These are phyloP conservation scores for Zootoca vivipara DNA, from an alignment of 2,113 vertebrate species.

Conservation along the genomic window DNA sequence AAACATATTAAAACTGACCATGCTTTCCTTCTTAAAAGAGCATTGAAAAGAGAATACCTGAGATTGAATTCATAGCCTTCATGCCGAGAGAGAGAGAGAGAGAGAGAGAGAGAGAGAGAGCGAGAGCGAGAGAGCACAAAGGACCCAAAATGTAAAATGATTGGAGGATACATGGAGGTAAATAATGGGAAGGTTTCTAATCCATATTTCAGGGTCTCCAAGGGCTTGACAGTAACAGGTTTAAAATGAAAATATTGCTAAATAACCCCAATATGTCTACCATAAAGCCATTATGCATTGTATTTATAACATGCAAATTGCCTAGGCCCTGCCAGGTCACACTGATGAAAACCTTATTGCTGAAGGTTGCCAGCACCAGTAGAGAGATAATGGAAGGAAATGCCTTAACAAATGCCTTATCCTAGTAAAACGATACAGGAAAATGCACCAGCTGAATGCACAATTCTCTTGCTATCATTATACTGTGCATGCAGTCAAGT, in stretches of 20 bases:
- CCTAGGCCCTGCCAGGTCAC: background rate
- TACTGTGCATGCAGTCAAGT: conserved; percentile 33
- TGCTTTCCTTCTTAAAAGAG: background rate
- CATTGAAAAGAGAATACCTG: background rate
- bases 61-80: background rate
- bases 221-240: background rate
- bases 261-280: background rate
- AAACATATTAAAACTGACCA: background rate
- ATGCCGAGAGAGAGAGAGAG: background rate
- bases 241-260: background rate
- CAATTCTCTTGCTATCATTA: conserved; percentile 41
- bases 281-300: background rate
- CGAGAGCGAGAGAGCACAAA: too few species aligned
- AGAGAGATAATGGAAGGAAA: background rate
- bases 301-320: background rate
- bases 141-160: background rate
- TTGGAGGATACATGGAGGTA: background rate
- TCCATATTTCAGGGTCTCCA: background rate
- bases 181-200: background rate
- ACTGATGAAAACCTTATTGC: background rate
- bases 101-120: background rate
- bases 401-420: background rate
- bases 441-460: background rate
- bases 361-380: background rate
- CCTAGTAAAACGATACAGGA: background rate